These are phyloP conservation scores for Gymnocephalus cernua DNA, from an alignment of 2,113 vertebrate species.

Conservation along the genomic window DNA sequence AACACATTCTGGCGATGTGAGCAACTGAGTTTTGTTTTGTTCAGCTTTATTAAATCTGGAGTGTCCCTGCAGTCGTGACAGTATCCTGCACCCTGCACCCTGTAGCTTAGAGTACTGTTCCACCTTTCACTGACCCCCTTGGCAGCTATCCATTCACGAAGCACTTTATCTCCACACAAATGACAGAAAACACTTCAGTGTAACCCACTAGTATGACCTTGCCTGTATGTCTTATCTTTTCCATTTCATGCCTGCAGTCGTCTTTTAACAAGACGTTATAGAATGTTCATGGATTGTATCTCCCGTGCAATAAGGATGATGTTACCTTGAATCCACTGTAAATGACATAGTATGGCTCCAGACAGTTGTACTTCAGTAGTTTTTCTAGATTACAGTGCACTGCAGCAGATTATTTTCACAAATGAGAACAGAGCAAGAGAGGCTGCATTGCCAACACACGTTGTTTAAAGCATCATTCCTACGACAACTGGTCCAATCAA, in stretches of 20 bases:
- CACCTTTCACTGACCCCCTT: neutral
- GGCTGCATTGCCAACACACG: neutral
- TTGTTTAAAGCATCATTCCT: neutral
- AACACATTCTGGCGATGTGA: neutral
- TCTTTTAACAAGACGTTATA: slow-evolving; percentile 18
- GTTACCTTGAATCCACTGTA: slow-evolving; percentile 23
- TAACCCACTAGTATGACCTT: slow-evolving; percentile 9
- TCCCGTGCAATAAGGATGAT: slow-evolving; percentile 4
- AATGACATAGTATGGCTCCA: slow-evolving; percentile 9
- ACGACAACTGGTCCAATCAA: slow-evolving; percentile 1
- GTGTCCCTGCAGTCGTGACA: slow-evolving; percentile 9
- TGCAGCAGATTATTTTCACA: slow-evolving; percentile 31
- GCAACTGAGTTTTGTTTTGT: neutral
- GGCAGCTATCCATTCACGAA: slow-evolving; percentile 30
- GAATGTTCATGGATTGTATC: slow-evolving; percentile 2
- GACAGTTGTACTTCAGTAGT: neutral
- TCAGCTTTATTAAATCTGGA: slow-evolving; percentile 30
- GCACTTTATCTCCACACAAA: slow-evolving; percentile 23
- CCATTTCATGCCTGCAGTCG: neutral
- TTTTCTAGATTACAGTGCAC: neutral
- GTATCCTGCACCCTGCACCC: neutral
- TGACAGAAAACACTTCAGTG: slow-evolving; percentile 9
- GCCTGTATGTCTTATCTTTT: neutral
- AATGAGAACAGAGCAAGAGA: slow-evolving; percentile 6
- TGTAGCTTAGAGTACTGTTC: slow-evolving; percentile 8